Evolutionary conservation across 2,113 vertebrate species (phyloP), one percentile per base, ranked within the genome.

Genomic region (Menidia beryllina): DNA sequence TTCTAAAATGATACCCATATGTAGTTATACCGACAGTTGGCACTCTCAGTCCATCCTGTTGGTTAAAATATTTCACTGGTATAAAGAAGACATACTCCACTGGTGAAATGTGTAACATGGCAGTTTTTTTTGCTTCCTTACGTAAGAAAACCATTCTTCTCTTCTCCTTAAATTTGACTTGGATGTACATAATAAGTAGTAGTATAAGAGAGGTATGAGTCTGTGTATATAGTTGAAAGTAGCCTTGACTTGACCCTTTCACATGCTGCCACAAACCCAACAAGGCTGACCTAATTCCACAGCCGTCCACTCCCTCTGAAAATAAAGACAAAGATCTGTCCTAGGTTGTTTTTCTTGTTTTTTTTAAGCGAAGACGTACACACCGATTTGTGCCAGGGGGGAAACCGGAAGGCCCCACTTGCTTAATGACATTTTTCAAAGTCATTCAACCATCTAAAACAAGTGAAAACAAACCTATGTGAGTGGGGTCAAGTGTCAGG

Each of bases 161-260:
- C 21, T 38, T 51, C 51, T 51, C 23, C 57, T 57, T n/a, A n/a
- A n/a, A n/a, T n/a, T n/a, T n/a, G n/a, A n/a, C n/a, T n/a, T n/a
- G n/a, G n/a, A n/a, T n/a, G n/a, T n/a, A n/a, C n/a, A n/a, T n/a
- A n/a, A n/a, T n/a, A n/a, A n/a, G n/a, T n/a, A n/a, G n/a, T n/a
- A n/a, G n/a, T n/a, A n/a, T n/a, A n/a, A n/a, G n/a, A n/a, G 67
- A 7, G 49, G 48, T 43, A 13, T 25, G 47, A 39, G 59, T 79
- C 61, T 65, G 48, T 45, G 69, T 72, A 54, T 69, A 54, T 3
- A 23, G 51, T 74, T 83, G 41, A 45, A 17, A 17, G 41, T 56
- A 58, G 48, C 23, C 72, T 45, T 65, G 54, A 53, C 41, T 49
- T 77, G 70, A 83, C 69, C 69, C 67, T 43, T 61, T 79, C 85